A percentile compares a stretch with the other conserved stretches of the same genome.
These are phyloP conservation scores for Gastracanthus pulcherrimus DNA, from an alignment of 2,888 invertebrate species.

Conservation along the genomic window DNA sequence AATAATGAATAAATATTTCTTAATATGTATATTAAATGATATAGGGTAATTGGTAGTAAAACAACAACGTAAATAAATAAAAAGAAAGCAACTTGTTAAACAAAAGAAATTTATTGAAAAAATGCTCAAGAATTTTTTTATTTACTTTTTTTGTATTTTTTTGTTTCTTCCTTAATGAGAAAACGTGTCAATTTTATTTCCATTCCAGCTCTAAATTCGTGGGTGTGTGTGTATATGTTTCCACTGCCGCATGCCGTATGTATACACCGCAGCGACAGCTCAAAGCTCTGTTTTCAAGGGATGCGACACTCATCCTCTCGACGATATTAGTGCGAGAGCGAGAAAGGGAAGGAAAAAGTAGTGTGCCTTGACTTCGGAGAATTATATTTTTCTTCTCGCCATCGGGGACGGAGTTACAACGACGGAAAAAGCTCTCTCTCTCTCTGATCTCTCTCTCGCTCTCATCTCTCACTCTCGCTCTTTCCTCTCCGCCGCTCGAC, in stretches of 20 bases:
- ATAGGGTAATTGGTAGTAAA: not conserved
- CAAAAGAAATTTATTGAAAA: constrained; percentile 58
- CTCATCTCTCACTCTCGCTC: not conserved
- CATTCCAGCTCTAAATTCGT: constrained; percentile 5
- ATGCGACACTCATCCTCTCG: constrained; percentile 39
- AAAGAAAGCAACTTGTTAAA: constrained; percentile 34
- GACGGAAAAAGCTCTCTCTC: constrained; percentile 30
- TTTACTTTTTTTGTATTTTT: constrained; percentile 26
- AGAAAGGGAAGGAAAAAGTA: constrained; percentile 38
- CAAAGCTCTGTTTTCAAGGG: constrained; percentile 48
- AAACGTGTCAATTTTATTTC: constrained; percentile 38
- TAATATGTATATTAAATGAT: too few relatives aligned
- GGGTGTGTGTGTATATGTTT: not conserved
- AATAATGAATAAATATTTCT: too few relatives aligned
- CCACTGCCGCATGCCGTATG: not conserved
- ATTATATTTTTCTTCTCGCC: constrained; percentile 37
- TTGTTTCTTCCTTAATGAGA: constrained; percentile 7
- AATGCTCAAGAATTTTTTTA: constrained; percentile 37
- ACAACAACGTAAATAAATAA: constrained; percentile 36
- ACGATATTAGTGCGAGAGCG: constrained; percentile 26
- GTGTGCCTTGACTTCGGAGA: constrained; percentile 32
- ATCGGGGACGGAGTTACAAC: not conserved
- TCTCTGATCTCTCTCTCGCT: not conserved
- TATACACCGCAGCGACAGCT: not conserved
- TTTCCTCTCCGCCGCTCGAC: not conserved